Conservation (phyloP, 1,140 invertebrate species). For the Bombus sibiricus region DNA sequence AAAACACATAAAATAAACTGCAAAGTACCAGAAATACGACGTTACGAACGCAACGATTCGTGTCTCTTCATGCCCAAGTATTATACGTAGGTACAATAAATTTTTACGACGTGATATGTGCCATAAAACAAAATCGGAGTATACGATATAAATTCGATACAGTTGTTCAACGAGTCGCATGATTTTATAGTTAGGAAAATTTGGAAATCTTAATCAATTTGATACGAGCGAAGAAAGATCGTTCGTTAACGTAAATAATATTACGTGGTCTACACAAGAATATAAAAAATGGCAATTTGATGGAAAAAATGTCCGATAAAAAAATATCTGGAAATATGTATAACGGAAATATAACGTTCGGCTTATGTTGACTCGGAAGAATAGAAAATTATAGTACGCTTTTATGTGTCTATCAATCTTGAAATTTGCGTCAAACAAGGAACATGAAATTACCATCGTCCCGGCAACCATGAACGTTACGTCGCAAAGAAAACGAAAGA, state of each 20-base stretch:
- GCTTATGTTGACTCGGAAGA: background rate
- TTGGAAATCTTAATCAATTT: background rate
- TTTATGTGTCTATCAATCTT: background rate
- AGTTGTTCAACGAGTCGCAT: background rate
- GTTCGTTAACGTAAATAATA: too few relatives aligned
- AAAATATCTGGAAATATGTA: background rate
- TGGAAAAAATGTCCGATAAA: background rate
- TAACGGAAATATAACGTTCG: background rate
- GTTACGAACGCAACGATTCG: background rate
- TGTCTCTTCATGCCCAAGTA: background rate
- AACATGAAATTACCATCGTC: background rate
- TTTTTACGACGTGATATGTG: background rate
- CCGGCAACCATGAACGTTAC: background rate
- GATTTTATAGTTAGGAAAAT: background rate
- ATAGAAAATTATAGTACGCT: background rate
- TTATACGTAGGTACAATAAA: background rate
- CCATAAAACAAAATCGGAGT: conserved; percentile 16
- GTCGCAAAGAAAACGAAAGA: background rate
- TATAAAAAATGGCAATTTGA: background rate
- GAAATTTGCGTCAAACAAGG: background rate
- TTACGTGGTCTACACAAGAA: background rate
- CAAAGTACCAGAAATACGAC: background rate
- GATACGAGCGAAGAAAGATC: background rate
- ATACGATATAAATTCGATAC: background rate
- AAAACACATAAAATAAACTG: background rate